Conservation (phyloP, 2,797 vertebrate species). For the Benthosema pterotum region DNA sequence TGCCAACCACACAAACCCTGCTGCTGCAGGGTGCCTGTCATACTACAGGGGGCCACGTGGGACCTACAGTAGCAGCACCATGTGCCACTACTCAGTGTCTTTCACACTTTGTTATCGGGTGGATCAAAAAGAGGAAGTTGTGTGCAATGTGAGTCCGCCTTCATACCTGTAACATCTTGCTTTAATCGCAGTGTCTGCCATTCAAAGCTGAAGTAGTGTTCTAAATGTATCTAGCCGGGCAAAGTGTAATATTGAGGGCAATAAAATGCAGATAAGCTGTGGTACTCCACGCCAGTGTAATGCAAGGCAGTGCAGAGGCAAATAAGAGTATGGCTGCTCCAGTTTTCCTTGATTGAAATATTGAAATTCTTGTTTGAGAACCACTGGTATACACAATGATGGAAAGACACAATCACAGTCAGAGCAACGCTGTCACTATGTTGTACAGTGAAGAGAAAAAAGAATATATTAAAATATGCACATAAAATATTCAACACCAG, state of each 20-base stretch:
- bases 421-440: no score
- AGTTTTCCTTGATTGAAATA: no score
- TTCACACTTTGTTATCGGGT: not conserved
- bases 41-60: not conserved
- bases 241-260: conserved; percentile 19
- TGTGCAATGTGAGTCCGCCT: not conserved
- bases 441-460: no score
- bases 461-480: no score
- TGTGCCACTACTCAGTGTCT: not conserved
- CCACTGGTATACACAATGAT: no score
- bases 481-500: no score
- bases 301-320: not conserved
- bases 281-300: conserved; percentile 22
- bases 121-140: conserved; percentile 4
- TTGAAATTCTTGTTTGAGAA: no score
- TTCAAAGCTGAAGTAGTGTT: not conserved
- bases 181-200: not conserved
- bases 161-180: conserved; percentile 10
- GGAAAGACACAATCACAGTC: no score
- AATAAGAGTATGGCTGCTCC: no score
- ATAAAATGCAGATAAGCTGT: conserved; percentile 40
- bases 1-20: not conserved
- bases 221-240: conserved; percentile 6
- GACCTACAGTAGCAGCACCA: no score
- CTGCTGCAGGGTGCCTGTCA: not conserved